Percentiles rank a stretch among this genome's conserved stretches.
Conservation (phyloP, 2,797 vertebrate species). For the Nothura maculosa region DNA sequence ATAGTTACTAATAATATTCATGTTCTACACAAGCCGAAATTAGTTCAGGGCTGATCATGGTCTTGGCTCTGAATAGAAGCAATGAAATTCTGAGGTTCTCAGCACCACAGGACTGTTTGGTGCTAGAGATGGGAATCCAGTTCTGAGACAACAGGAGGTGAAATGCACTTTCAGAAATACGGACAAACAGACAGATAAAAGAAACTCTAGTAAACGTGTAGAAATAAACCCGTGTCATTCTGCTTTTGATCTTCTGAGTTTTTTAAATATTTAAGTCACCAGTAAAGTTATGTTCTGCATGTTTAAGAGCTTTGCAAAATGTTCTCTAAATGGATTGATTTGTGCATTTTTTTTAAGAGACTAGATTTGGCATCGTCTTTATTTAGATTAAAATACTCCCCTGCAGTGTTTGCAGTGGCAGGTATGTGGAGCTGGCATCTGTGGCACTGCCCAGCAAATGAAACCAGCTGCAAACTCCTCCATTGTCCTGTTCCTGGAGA, state of each 20-base stretch:
- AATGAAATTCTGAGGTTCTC: background rate
- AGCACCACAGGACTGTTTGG: background rate
- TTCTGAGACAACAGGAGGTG: background rate
- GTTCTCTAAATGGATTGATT: background rate
- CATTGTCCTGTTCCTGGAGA: background rate
- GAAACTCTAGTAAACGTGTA: conserved; percentile 13
- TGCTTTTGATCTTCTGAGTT: conserved; percentile 50
- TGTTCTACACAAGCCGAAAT: background rate
- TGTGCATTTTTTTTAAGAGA: background rate
- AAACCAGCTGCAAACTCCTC: conserved; percentile 32
- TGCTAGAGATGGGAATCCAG: conserved; percentile 11
- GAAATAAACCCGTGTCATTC: conserved; percentile 29
- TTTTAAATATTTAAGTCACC: background rate
- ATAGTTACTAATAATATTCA: background rate
- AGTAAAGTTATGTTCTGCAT: background rate
- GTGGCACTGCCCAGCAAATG: background rate
- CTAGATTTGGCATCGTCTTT: background rate
- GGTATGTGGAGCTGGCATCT: background rate
- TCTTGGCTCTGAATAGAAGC: background rate
- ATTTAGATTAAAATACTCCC: conserved; percentile 5
- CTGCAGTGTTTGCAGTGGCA: background rate
- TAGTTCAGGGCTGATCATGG: background rate
- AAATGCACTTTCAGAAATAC: conserved; percentile 43
- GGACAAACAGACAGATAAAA: conserved; percentile 14
- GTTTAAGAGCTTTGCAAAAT: background rate